Base-by-base conservation (phyloP, 2,797 vertebrate species). In the Danio choprae region DNA sequence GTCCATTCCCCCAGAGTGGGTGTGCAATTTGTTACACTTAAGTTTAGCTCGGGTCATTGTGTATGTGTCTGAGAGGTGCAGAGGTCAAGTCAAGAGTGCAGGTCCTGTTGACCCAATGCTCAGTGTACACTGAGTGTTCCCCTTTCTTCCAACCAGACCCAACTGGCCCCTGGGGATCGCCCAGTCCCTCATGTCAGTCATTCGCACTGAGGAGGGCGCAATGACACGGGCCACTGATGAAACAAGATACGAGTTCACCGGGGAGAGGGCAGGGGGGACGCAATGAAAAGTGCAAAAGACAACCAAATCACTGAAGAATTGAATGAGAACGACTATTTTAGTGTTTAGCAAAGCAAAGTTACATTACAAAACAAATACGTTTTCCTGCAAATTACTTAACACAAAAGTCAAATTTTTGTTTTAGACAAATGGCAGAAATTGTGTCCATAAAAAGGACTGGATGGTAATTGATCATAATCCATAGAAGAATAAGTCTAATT, bases 121-220 rank as follows among this genome's bases (percentile, higher is more conserved):
- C 72, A 65, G 69, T 82, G 85, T 20, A 80, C 65, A 67, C 77
- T 79, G 77, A 85, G 85, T 86, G 77, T 73, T 41, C 85, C 65
- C 43, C 88, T 87, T 87, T 90, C 87, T 88, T 86, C 84, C 85
- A 84, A 83, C 62, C 60, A 79, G 77, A 77, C 80, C 80, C 77
- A 88, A 85, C 62, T n/a, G 80, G 86, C 79, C 87, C 87, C 89
- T 0, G 20, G 80, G 79, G 88, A 89, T 81, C 77, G 43, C 22
- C 85, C 91, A 91, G 89, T 83, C 90, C 82, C 85, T 84, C 83
- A 68, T 74, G 89, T 92, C 92, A 89, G 86, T 92, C 92, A 91
- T 83, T 86, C 77, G 48, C 43, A 74, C 44, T 64, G 22, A 18
- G 83, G 77, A 77, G 81, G 70, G 44, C 12, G 55, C 72, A 74